phyloP scores from a whole-genome alignment of 2,797 vertebrate genomes.

The Hirundo rustica region DNA sequence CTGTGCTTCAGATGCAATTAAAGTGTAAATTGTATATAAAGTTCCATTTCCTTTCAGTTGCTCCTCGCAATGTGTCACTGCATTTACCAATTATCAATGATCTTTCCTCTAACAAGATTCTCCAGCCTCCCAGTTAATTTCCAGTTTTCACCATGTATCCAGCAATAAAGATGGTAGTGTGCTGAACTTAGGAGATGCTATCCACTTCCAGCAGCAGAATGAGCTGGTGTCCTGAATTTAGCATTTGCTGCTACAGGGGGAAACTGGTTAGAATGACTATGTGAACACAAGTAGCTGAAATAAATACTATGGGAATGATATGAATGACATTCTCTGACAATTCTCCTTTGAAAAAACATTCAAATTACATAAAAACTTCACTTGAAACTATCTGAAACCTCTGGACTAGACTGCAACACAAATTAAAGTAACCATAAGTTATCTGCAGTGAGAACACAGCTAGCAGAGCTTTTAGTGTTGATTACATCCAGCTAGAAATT shows the following conservation, averaged over 20 bases:
- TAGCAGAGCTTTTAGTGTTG: conserved; percentile 7
- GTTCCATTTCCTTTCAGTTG: neutral
- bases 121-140: neutral
- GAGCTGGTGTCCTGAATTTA: neutral
- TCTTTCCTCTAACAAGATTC: neutral
- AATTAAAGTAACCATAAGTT: neutral
- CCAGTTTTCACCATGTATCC: neutral
- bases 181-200: neutral
- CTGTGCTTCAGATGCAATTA: neutral
- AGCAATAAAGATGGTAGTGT: neutral
- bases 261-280: neutral
- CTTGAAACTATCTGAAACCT: conserved; percentile 12
- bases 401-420: neutral
- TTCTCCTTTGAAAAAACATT: neutral
- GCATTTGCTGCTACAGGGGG: neutral
- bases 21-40: neutral
- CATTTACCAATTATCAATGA: neutral
- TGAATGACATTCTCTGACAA: neutral
- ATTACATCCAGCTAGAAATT: neutral
- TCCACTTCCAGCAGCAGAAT: neutral
- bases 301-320: neutral
- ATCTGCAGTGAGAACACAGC: neutral
- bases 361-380: neutral
- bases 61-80: neutral
- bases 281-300: neutral